phyloP scores from a whole-genome alignment of 2,113 vertebrate species.

The Myotis lucifugus region DNA sequence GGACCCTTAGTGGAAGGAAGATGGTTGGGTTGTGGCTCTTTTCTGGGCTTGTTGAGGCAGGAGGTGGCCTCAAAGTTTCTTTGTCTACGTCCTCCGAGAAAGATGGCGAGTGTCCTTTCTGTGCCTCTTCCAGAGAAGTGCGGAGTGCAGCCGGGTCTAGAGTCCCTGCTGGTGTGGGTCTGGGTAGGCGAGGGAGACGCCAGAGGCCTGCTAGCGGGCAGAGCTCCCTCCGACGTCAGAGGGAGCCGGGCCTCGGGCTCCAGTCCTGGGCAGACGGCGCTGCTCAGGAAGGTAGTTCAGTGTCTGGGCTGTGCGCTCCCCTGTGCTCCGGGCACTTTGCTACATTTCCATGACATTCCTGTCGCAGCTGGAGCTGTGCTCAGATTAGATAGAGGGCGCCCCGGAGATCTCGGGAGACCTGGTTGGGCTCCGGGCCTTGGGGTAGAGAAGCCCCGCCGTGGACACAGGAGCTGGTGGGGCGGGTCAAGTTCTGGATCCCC shows the following conservation, averaged over 20 bases:
- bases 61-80: conserved; percentile 1
- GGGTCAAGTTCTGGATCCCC: neutral
- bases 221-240: fast-evolving
- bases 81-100: neutral
- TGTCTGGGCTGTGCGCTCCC: fast-evolving
- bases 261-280: fast-evolving
- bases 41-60: neutral
- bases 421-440: neutral
- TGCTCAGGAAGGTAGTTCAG: neutral
- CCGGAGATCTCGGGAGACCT: neutral
- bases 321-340: neutral
- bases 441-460: fast-evolving
- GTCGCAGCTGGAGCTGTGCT: neutral
- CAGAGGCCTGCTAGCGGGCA: neutral
- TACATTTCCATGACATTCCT: fast-evolving
- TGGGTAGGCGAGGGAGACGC: fast-evolving
- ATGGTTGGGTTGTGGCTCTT: neutral
- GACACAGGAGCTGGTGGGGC: neutral
- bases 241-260: neutral
- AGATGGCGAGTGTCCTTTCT: neutral
- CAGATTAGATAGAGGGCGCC: neutral
- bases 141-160: neutral
- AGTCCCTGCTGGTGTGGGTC: fast-evolving
- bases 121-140: neutral
- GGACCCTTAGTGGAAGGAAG: neutral